Percentiles rank a stretch among this genome's conserved stretches.
Evolutionary conservation across 2,797 vertebrate species (phyloP).

Genomic region (Lophius americanus): DNA sequence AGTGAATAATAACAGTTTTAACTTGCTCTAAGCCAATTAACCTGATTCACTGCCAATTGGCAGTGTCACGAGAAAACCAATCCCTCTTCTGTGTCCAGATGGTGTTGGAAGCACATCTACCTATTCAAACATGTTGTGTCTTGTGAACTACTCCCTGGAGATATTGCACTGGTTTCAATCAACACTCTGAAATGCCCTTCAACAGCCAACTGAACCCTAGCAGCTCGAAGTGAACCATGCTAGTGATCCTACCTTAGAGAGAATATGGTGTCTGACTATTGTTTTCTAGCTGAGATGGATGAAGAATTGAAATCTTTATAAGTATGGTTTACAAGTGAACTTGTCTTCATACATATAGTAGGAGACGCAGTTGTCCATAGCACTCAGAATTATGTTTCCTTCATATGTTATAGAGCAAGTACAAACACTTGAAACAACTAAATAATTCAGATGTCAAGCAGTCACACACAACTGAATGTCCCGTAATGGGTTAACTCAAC

Average conservation of each 20-base stretch:
- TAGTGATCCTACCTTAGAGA: constrained; percentile 50
- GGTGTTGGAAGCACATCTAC: constrained; percentile 42
- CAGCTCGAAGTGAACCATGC: constrained; percentile 32
- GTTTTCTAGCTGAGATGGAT: constrained; percentile 16
- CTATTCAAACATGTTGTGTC: constrained; percentile 51
- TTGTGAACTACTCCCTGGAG: constrained; percentile 50
- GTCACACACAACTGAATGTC: constrained; percentile 36
- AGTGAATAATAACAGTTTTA: constrained; percentile 26
- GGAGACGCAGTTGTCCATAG: neutral
- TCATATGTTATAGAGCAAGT: constrained; percentile 20
- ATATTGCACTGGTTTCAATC: constrained; percentile 58
- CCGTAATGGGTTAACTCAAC: constrained; percentile 24
- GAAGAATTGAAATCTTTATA: constrained; percentile 1
- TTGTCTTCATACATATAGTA: neutral
- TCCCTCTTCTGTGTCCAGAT: constrained; percentile 43
- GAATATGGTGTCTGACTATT: constrained; percentile 28
- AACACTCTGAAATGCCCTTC: constrained; percentile 58
- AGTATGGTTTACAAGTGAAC: neutral
- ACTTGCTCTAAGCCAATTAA: constrained; percentile 43
- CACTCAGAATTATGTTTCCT: constrained; percentile 18
- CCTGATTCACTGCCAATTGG: constrained; percentile 40
- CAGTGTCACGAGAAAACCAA: constrained; percentile 46
- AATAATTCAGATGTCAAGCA: constrained; percentile 50
- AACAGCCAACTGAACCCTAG: constrained; percentile 52
- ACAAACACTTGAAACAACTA: constrained; percentile 33